Base-by-base conservation (phyloP, 1,140 invertebrate genomes). In the Venturia canescens region DNA sequence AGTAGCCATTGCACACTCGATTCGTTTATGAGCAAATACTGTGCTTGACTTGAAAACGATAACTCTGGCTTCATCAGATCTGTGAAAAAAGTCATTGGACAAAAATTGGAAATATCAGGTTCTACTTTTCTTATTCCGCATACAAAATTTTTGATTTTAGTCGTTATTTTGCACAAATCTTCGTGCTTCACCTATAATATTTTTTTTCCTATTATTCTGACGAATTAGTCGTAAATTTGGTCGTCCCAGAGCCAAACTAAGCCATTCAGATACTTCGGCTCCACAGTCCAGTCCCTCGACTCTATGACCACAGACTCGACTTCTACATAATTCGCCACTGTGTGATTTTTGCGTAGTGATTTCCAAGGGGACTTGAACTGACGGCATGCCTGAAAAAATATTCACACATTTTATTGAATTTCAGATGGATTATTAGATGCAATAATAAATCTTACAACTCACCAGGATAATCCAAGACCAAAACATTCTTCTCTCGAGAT, bases 31-130 rank as follows among this genome's bases (percentile, higher is more conserved):
- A 98, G 88, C 50, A 99, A 93, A 91, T 95, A 98, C 89, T 98
- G 97, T 0, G 96, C 97, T 93, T 98, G 95, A 91, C 98, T 98
- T 5, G 95, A 94, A 79, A 98, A 92, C 0, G 96, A 97, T 44
- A 97, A 87, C 74, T 93, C 87, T 57, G 85, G 82, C 81, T 92
- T 91, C 29, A 89, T 83, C 9, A 26, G 48, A 48, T 90, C 92
- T 87, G 80, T 81, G 84, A 88, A 74, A 53, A 27, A 57, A 67
- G 72, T 82, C 74, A 38, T 60, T 57, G 27, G 72, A 44, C 1
- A 53, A n/a, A 21, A 53, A n/a, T 53, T n/a, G 1, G 50, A 53
- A 21, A 53, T 18, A 21, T n/a, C 1, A 5, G n/a, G 3, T 4
- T n/a, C n/a, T 1, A 18, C 3, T 53, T 53, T n/a, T 44, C 15